Percentiles rank a stretch among this genome's conserved stretches.
Evolutionary conservation across 1,140 invertebrate species (phyloP).

Genomic region (Ceratina japonica): DNA sequence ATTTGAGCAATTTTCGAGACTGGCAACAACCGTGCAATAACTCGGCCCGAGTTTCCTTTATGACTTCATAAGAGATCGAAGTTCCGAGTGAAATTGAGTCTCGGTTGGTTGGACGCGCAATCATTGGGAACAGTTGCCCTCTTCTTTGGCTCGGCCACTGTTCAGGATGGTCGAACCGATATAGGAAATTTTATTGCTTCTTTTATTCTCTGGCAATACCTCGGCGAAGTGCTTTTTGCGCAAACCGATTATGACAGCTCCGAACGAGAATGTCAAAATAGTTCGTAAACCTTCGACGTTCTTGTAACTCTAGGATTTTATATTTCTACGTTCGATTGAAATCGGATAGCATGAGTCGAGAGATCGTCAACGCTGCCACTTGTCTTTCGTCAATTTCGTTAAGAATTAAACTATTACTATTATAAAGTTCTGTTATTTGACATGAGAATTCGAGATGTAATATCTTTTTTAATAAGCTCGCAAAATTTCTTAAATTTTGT

Average conservation of each 20-base stretch:
- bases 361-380: too few relatives aligned
- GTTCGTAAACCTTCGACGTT: slow-evolving; percentile 41
- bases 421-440: too few relatives aligned
- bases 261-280: too few relatives aligned
- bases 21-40: slow-evolving; percentile 12
- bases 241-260: slow-evolving; percentile 4
- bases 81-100: slow-evolving; percentile 44
- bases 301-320: too few relatives aligned
- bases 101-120: slow-evolving; percentile 44
- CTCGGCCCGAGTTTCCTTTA: neutral
- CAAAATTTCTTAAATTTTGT: too few relatives aligned
- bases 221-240: slow-evolving; percentile 1
- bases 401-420: too few relatives aligned
- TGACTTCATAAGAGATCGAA: slow-evolving; percentile 27
- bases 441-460: too few relatives aligned
- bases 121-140: slow-evolving; percentile 38
- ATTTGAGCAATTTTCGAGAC: slow-evolving; percentile 10
- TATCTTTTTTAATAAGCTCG: too few relatives aligned
- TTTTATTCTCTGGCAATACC: slow-evolving; percentile 21
- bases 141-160: slow-evolving; percentile 17
- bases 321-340: too few relatives aligned
- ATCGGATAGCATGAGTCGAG: too few relatives aligned
- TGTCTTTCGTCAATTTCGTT: too few relatives aligned
- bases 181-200: slow-evolving; percentile 40
- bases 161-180: slow-evolving; percentile 35